Percentiles rank a stretch among this genome's conserved stretches.
Conservation (phyloP, 2,113 vertebrate genomes). For the Pseudorectes ferrugineus region DNA sequence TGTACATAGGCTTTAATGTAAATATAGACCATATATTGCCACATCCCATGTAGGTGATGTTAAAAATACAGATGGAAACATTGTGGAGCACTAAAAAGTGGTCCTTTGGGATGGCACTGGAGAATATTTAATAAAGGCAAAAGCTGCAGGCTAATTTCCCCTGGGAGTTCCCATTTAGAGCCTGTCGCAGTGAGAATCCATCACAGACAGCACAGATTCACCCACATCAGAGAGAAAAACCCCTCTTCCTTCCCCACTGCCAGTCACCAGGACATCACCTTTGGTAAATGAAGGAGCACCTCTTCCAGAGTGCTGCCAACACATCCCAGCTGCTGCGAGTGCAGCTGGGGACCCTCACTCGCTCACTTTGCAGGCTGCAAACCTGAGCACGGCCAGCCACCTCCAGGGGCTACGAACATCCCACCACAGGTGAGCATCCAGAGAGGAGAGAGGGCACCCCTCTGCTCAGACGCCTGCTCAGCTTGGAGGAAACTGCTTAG, state of each 20-base stretch:
- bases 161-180: slow-evolving; percentile 9
- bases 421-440: rapidly evolving
- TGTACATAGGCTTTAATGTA: neutral
- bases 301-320: neutral
- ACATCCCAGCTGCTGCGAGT: neutral
- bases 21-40: neutral
- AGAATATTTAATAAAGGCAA: slow-evolving; percentile 61
- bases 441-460: neutral
- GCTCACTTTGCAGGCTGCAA: rapidly evolving
- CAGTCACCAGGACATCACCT: neutral
- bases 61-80: neutral
- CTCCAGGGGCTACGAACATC: neutral
- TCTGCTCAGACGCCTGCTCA: neutral
- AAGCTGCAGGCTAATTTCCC: slow-evolving; percentile 61
- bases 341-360: neutral
- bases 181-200: slow-evolving; percentile 29
- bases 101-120: slow-evolving; percentile 20
- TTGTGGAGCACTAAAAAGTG: neutral
- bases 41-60: neutral
- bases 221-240: neutral
- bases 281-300: rapidly evolving
- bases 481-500: neutral
- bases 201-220: neutral
- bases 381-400: rapidly evolving
- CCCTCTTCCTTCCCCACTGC: neutral